A percentile compares a stretch with the other conserved stretches of the same genome.
These are phyloP conservation scores for Argyra leucocephala DNA, from an alignment of 2,888 invertebrate species.

Conservation along the genomic window DNA sequence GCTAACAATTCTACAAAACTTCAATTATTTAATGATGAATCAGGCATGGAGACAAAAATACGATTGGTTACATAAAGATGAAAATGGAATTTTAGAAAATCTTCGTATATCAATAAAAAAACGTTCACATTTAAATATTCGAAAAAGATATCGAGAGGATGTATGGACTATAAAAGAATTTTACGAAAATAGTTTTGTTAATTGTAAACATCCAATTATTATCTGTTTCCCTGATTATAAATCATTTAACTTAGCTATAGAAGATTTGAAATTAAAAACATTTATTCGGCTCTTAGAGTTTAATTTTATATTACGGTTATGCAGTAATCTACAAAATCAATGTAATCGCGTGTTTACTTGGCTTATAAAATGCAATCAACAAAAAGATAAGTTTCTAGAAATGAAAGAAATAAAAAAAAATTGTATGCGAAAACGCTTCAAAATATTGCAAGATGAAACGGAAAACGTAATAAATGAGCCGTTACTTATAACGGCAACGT, in stretches of 20 bases:
- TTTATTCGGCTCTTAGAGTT: slow-evolving; percentile 37
- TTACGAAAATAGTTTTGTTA: slow-evolving; percentile 35
- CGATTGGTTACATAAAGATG: slow-evolving; percentile 38
- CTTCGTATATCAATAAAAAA: slow-evolving; percentile 25
- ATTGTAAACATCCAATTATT: slow-evolving; percentile 33
- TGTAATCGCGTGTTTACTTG: slow-evolving; percentile 34
- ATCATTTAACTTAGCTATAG: slow-evolving; percentile 33
- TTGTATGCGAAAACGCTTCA: slow-evolving; percentile 36
- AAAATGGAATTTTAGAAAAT: slow-evolving; percentile 32
- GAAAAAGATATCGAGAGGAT: slow-evolving; percentile 36
- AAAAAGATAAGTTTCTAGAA: slow-evolving; percentile 34
- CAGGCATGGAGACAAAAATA: slow-evolving; percentile 37
- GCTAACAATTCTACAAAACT: slow-evolving; percentile 39
- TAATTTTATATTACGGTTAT: slow-evolving; percentile 36
- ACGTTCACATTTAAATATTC: slow-evolving; percentile 25
- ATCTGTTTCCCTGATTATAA: slow-evolving; percentile 35
- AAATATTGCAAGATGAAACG: slow-evolving; percentile 29
- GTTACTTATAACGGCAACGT: slow-evolving; percentile 29
- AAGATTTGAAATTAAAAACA: slow-evolving; percentile 35
- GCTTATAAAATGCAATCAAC: slow-evolving; percentile 33
- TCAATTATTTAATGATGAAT: slow-evolving; percentile 40
- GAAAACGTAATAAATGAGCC: slow-evolving; percentile 28
- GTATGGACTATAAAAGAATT: slow-evolving; percentile 40
- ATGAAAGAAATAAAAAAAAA: slow-evolving; percentile 36
- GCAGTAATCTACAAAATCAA: slow-evolving; percentile 33